Conservation (phyloP, 2,888 invertebrate genomes). For the Xestobium rufovillosum region DNA sequence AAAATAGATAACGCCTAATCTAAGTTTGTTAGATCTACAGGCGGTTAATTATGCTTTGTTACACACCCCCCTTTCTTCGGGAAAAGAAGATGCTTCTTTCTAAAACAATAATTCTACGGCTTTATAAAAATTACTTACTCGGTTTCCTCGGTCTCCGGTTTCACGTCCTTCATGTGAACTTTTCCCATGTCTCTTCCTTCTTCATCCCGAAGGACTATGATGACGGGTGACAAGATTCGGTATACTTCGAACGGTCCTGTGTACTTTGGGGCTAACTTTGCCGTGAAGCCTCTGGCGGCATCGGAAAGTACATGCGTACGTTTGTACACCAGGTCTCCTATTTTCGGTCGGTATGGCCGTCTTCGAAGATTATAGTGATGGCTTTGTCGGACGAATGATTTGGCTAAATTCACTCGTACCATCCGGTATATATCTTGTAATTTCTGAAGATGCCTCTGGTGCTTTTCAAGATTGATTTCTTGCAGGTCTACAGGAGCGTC, state of each 20-base stretch:
- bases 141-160: no score
- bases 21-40: no score
- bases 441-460: not conserved
- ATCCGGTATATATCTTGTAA: not conserved
- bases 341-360: not conserved
- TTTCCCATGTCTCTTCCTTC: not conserved
- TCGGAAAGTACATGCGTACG: not conserved
- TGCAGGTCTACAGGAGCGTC: not conserved
- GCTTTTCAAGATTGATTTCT: not conserved
- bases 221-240: not conserved
- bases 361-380: slow-evolving; percentile 2
- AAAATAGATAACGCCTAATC: no score
- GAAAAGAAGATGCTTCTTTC: no score
- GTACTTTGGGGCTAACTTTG: not conserved
- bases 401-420: not conserved
- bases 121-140: no score
- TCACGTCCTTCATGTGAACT: not conserved
- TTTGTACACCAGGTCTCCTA: not conserved
- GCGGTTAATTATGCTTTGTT: no score
- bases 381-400: not conserved
- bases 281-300: not conserved
- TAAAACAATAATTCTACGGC: no score
- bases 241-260: not conserved
- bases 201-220: not conserved
- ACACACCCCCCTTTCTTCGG: no score